phyloP scores from a whole-genome alignment of 2,797 vertebrate species.

The Coreius guichenoti region DNA sequence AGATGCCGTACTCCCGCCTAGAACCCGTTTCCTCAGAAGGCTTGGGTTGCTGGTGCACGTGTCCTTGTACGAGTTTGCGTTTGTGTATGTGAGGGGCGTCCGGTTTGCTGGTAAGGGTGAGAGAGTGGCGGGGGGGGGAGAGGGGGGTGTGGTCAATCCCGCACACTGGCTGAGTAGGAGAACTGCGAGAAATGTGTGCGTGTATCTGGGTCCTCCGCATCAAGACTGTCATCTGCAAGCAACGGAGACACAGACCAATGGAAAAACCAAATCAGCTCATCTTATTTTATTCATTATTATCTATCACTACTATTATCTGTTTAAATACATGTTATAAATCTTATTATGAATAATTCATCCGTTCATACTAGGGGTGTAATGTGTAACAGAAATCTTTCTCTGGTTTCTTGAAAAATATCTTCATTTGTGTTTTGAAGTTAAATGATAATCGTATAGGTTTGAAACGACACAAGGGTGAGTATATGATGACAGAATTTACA shows the following conservation, averaged over 20 bases:
- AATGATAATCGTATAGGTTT: no score
- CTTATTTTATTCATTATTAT: not conserved
- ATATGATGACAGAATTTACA: no score
- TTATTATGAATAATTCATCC: not conserved
- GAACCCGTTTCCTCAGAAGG: not conserved
- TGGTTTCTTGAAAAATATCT: no score
- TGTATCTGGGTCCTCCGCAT: slow-evolving; percentile 85
- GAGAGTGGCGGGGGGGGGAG: slow-evolving; percentile 52
- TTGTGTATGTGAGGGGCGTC: slow-evolving; percentile 54
- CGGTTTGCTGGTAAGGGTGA: slow-evolving; percentile 71
- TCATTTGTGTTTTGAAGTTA: no score
- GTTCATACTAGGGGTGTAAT: not conserved
- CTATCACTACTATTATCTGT: not conserved
- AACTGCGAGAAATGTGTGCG: slow-evolving; percentile 94
- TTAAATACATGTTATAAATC: not conserved
- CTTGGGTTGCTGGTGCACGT: slow-evolving; percentile 70
- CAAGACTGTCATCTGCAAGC: slow-evolving; percentile 86
- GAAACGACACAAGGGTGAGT: no score
- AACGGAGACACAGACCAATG: slow-evolving; percentile 9
- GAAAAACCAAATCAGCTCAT: not conserved
- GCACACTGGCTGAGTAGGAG: slow-evolving; percentile 92
- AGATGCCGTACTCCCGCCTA: slow-evolving; percentile 25
- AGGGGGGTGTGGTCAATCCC: slow-evolving; percentile 80
- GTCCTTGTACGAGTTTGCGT: slow-evolving; percentile 61
- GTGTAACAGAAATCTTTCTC: no score